These are phyloP conservation scores for Chinchilla lanigera DNA, from an alignment of 2,113 vertebrate genomes.

Conservation along the genomic window DNA sequence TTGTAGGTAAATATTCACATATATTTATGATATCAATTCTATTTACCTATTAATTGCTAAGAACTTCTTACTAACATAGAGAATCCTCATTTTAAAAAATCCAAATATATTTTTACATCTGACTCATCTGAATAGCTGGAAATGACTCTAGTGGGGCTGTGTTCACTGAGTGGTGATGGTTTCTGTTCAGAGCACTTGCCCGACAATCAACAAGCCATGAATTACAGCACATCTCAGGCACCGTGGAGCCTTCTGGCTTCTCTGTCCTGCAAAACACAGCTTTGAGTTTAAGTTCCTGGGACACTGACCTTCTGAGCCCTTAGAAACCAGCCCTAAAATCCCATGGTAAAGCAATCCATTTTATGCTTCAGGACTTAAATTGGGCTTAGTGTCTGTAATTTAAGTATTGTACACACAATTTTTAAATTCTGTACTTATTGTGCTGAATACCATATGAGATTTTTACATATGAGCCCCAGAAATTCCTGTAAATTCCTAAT, in stretches of 20 bases:
- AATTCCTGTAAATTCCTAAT: background rate
- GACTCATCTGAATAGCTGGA: background rate
- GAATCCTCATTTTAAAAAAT: background rate
- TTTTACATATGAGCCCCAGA: conserved; percentile 7
- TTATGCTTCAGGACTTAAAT: background rate
- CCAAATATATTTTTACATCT: background rate
- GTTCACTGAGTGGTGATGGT: background rate
- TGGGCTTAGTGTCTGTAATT: background rate
- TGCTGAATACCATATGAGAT: background rate
- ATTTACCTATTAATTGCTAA: background rate
- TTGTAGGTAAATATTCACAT: background rate
- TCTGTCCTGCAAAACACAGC: background rate
- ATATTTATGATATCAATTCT: background rate
- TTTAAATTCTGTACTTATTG: background rate
- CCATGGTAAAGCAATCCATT: background rate
- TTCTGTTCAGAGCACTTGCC: background rate
- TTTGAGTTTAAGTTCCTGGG: background rate
- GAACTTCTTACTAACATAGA: background rate
- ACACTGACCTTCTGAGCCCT: background rate
- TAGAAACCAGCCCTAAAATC: background rate
- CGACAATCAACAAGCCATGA: background rate
- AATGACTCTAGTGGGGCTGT: background rate
- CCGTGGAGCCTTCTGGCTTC: background rate
- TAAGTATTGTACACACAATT: background rate
- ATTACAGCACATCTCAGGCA: background rate